Conservation (phyloP, 2,797 vertebrate genomes). For the Chaetodon trifasciatus region DNA sequence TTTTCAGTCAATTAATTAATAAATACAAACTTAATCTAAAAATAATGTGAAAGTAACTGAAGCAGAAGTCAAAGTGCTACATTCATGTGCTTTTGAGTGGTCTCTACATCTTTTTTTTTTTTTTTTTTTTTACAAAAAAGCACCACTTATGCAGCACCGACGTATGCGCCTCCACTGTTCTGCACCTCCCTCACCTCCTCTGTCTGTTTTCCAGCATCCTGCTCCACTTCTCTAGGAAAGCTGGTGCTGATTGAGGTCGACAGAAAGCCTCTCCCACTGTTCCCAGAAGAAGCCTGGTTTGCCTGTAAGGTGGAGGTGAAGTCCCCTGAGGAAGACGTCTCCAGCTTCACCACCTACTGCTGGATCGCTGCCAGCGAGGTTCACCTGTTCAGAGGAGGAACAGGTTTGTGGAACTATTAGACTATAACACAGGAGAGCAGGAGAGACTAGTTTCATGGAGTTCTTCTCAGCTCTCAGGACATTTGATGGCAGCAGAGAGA, state of each 20-base stretch:
- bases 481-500: conserved; percentile 29
- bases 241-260: conserved; percentile 49
- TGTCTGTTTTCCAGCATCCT: conserved; percentile 11
- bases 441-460: background rate
- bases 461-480: conserved; percentile 29
- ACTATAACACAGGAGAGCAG: background rate
- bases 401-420: conserved; percentile 10
- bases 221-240: conserved; percentile 25
- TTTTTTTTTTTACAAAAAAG: no score
- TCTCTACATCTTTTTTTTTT: no score
- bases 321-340: conserved; percentile 35
- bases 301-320: conserved; percentile 32
- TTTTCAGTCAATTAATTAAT: background rate
- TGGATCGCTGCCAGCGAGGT: conserved; percentile 33
- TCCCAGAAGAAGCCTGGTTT: conserved; percentile 47
- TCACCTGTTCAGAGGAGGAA: conserved; percentile 45
- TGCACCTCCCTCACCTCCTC: background rate
- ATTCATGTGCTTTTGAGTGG: no score
- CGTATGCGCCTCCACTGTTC: background rate
- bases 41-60: no score
- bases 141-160: background rate
- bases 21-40: background rate
- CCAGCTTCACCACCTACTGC: conserved; percentile 38
- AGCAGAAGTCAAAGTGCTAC: background rate
- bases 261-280: conserved; percentile 11